phyloP scores from a whole-genome alignment of 2,113 vertebrate species.

The Meriones unguiculatus region DNA sequence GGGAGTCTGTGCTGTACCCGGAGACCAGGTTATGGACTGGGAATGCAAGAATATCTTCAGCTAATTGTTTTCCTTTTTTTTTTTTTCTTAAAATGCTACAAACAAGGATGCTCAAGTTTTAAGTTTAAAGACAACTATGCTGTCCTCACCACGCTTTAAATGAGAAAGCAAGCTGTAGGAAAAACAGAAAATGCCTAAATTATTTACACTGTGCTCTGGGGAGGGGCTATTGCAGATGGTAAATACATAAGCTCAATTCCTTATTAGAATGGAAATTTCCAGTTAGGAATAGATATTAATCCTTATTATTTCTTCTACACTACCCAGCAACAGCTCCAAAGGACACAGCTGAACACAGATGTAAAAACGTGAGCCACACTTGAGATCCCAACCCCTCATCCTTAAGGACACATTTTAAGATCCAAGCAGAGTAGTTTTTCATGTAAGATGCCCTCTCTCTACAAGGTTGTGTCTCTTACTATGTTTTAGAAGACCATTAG shows the following conservation, averaged over 20 bases:
- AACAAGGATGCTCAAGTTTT: not conserved
- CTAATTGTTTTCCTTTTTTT: not conserved
- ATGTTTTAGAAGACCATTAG: not conserved
- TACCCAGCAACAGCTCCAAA: not conserved
- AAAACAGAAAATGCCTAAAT: not conserved
- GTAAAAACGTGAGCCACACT: not conserved
- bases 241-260: not conserved
- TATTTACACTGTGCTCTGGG: not conserved
- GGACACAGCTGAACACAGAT: not conserved
- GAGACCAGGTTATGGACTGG: not conserved
- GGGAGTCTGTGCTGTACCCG: not conserved
- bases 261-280: not conserved
- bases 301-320: not conserved
- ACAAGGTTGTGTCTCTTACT: not conserved
- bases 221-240: not conserved
- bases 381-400: not conserved
- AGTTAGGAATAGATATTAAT: not conserved
- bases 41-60: not conserved
- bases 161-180: not conserved
- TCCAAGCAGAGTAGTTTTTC: not conserved
- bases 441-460: not conserved
- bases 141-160: not conserved
- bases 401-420: constrained; percentile 10
- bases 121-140: not conserved
- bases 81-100: not conserved